Conservation (phyloP, 1,140 invertebrate species). For the Apis laboriosa region DNA sequence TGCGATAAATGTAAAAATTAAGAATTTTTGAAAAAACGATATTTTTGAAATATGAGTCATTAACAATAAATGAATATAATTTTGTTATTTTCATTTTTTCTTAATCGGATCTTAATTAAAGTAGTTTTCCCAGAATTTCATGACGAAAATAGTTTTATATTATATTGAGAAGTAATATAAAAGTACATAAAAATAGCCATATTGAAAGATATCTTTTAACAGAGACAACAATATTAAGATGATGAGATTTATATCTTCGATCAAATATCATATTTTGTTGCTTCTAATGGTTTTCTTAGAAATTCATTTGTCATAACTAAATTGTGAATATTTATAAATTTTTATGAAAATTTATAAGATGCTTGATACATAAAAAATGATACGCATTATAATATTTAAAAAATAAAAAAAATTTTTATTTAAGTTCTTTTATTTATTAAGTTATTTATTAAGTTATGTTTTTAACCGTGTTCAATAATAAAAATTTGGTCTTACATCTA, state of each 20-base stretch:
- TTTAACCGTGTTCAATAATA: too few species aligned
- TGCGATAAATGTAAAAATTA: too few species aligned
- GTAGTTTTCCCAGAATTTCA: not conserved
- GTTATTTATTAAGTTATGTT: too few species aligned
- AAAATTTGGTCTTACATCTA: too few species aligned
- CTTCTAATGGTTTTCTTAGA: not conserved
- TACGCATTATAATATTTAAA: too few species aligned
- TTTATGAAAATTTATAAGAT: too few species aligned
- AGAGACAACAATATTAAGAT: not conserved
- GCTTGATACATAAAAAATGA: too few species aligned
- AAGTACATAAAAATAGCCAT: not conserved
- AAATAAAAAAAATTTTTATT: too few species aligned
- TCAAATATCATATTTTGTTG: not conserved
- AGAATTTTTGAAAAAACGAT: not conserved
- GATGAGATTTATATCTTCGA: constrained; percentile 1
- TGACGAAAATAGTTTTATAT: constrained; percentile 41
- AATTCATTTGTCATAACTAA: constrained; percentile 9
- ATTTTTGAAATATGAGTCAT: not conserved
- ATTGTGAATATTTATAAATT: too few species aligned
- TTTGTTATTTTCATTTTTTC: not conserved
- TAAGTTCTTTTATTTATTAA: too few species aligned
- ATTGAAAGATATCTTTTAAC: constrained; percentile 27
- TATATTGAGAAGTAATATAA: constrained; percentile 39
- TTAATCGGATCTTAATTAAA: constrained; percentile 45
- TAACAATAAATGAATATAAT: constrained; percentile 8